phyloP scores from a whole-genome alignment of 2,888 invertebrate genomes.

The Cryptus armator region DNA sequence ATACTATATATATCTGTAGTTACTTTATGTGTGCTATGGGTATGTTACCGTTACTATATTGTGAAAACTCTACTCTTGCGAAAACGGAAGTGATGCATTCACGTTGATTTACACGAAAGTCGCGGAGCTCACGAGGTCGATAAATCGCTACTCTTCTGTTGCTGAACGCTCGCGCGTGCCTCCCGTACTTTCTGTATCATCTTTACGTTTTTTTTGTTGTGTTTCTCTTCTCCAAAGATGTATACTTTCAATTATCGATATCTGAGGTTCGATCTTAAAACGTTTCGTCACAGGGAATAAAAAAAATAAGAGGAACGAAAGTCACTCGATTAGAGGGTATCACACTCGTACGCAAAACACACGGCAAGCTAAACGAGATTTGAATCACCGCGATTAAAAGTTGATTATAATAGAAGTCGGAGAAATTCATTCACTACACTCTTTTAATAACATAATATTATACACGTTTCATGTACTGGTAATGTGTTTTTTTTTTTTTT shows the following conservation, averaged over 20 bases:
- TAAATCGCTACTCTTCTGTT: conserved; percentile 64
- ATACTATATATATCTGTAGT: neutral
- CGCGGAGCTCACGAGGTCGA: conserved; percentile 60
- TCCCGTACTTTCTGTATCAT: conserved; percentile 15
- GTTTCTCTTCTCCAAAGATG: neutral
- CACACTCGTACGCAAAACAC: neutral
- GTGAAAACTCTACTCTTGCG: conserved; percentile 61
- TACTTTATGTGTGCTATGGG: conserved; percentile 8
- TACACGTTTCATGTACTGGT: neutral
- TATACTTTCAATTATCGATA: conserved; percentile 12
- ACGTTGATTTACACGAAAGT: conserved; percentile 70
- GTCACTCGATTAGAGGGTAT: neutral
- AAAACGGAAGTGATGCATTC: conserved; percentile 71
- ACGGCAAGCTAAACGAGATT: neutral
- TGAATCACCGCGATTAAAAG: neutral
- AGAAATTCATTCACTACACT: neutral
- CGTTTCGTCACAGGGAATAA: neutral
- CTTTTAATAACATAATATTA: neutral
- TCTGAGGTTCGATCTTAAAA: neutral
- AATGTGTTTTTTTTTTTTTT: neutral
- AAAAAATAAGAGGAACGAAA: neutral
- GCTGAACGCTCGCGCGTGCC: conserved; percentile 49
- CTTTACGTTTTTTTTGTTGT: conserved; percentile 39
- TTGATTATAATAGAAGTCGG: no score
- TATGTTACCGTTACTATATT: conserved; percentile 59